Percentiles rank a stretch among this genome's conserved stretches.
Evolutionary conservation across 37 sponge, comb jelly and placozoan genomes (phyloP).

Genomic region (Spongilla lacustris): DNA sequence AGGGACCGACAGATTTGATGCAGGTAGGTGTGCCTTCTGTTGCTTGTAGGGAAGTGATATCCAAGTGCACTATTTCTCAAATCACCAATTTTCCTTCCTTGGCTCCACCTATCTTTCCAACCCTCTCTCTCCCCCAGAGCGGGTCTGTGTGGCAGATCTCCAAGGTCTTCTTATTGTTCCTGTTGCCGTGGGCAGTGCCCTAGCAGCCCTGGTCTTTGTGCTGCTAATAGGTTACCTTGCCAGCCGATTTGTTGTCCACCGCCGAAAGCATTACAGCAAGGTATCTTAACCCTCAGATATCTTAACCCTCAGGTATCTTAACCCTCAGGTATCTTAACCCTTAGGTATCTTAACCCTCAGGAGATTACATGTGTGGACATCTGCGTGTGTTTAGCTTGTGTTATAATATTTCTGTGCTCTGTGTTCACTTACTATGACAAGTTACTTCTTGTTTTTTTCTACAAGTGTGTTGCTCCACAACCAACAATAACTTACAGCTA

Average conservation of each 20-base stretch:
- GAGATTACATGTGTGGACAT: too few relatives aligned
- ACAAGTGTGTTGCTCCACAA: too few relatives aligned
- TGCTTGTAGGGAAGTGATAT: neutral
- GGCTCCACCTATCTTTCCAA: neutral
- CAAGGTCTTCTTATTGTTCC: neutral
- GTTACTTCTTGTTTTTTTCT: too few relatives aligned
- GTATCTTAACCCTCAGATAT: neutral
- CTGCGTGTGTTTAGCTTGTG: too few relatives aligned
- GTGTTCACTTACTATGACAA: too few relatives aligned
- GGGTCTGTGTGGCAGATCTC: neutral
- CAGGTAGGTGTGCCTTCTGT: neutral
- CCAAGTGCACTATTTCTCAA: too few relatives aligned
- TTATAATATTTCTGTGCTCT: too few relatives aligned
- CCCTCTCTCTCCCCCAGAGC: neutral
- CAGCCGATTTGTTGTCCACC: neutral
- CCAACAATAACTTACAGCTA: too few relatives aligned
- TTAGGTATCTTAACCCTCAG: too few relatives aligned
- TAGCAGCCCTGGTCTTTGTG: neutral
- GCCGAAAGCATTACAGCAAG: neutral
- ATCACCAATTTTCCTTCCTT: neutral
- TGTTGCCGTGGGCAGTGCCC: neutral
- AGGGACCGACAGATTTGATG: neutral
- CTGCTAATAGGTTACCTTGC: neutral
- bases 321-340: too few relatives aligned
- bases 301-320: too few relatives aligned